phyloP scores from a whole-genome alignment of 2,113 vertebrate species.

The Hemichromis elongatus region DNA sequence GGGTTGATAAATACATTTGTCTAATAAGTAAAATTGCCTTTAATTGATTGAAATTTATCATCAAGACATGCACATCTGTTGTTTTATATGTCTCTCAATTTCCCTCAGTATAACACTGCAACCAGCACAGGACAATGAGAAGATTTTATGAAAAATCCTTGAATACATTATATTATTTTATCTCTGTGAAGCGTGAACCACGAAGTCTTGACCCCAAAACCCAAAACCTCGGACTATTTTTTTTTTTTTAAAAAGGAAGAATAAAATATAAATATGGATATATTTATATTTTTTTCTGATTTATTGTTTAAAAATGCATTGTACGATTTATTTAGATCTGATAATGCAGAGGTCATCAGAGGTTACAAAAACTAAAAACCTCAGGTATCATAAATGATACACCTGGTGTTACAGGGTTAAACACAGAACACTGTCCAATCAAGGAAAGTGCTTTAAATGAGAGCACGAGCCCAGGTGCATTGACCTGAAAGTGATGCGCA shows the following conservation, averaged over 20 bases:
- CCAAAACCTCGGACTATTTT: too few relatives aligned
- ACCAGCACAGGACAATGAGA: too few relatives aligned
- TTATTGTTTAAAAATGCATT: not conserved
- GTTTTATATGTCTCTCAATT: not conserved
- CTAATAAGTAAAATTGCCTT: not conserved
- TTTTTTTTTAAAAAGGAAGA: too few relatives aligned
- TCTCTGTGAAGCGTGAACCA: too few relatives aligned
- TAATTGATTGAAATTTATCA: not conserved
- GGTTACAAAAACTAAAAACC: not conserved
- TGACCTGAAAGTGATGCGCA: not conserved
- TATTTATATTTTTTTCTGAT: not conserved
- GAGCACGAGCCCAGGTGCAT: not conserved
- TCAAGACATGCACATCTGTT: not conserved
- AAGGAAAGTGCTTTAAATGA: not conserved
- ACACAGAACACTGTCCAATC: not conserved
- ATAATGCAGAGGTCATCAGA: not conserved
- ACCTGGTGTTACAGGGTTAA: not conserved
- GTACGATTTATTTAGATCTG: not conserved
- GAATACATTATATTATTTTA: not conserved
- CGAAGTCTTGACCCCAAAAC: too few relatives aligned
- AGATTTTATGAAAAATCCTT: too few relatives aligned
- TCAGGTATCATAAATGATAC: not conserved
- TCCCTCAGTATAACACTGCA: not conserved
- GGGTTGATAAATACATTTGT: not conserved
- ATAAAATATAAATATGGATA: not conserved